Evolutionary conservation across 2,113 vertebrate genomes (phyloP).

Genomic region (Sorex araneus): DNA sequence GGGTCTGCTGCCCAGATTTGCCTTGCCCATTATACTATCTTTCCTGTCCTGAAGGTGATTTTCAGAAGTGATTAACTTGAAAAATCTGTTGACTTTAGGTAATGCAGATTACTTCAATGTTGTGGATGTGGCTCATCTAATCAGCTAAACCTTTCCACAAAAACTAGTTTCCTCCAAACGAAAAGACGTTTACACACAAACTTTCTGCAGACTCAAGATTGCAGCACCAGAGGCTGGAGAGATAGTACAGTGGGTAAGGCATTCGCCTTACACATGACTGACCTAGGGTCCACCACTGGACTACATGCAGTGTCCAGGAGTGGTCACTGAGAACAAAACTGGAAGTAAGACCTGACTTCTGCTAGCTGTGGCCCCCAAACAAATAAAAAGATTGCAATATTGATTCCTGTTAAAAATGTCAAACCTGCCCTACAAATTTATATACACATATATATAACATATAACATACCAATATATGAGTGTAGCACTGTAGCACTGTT

Average conservation of each 20-base stretch:
- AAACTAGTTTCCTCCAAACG: background rate
- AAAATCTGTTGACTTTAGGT: background rate
- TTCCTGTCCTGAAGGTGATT: background rate
- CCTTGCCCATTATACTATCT: too few relatives aligned
- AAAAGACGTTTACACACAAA: background rate
- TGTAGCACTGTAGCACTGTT: too few relatives aligned
- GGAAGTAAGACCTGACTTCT: too few relatives aligned
- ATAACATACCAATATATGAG: too few relatives aligned
- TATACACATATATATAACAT: too few relatives aligned
- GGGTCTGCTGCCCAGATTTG: too few relatives aligned
- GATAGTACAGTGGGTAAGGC: too few relatives aligned
- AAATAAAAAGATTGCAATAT: background rate
- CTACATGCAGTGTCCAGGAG: too few relatives aligned
- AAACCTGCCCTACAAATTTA: background rate
- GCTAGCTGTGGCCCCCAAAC: too few relatives aligned
- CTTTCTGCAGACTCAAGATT: background rate
- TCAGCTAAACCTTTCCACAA: background rate
- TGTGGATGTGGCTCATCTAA: background rate
- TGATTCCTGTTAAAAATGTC: background rate
- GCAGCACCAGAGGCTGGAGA: background rate
- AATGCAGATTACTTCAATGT: background rate
- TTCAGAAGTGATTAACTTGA: background rate
- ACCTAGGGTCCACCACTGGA: too few relatives aligned
- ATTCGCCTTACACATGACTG: too few relatives aligned
- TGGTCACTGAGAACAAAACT: too few relatives aligned